phyloP scores from a whole-genome alignment of 2,113 vertebrate genomes.

The Panthera leo region DNA sequence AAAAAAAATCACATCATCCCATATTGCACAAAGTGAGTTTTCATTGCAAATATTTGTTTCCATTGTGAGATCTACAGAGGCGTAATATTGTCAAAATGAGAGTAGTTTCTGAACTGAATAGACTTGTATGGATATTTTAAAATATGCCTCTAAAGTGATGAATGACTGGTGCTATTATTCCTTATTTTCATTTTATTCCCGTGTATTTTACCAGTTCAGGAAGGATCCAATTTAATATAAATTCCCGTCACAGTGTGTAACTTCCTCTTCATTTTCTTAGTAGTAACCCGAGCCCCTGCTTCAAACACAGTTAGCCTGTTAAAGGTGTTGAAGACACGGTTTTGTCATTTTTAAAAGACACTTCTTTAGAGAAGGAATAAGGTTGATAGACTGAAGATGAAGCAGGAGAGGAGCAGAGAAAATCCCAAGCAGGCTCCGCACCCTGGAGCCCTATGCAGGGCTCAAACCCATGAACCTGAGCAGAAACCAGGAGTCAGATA shows the following conservation, averaged over 20 bases:
- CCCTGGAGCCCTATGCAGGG: no score
- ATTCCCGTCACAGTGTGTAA: background rate
- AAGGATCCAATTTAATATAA: slow-evolving; percentile 50
- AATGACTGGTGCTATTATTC: background rate
- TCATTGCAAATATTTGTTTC: slow-evolving; percentile 38
- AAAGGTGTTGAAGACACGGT: slow-evolving; percentile 14
- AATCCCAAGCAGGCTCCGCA: no score
- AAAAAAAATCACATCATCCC: background rate
- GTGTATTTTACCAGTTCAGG: slow-evolving; percentile 44
- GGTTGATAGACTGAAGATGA: background rate
- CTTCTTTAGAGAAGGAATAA: background rate
- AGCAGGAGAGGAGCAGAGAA: background rate
- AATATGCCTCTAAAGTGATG: slow-evolving; percentile 37
- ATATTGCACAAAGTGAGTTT: background rate
- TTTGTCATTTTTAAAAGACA: slow-evolving; percentile 52
- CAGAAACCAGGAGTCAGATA: no score
- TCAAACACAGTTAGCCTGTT: slow-evolving; percentile 2
- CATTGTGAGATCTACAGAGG: background rate
- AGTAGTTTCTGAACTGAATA: background rate
- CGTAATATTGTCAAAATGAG: slow-evolving; percentile 41
- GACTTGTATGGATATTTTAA: slow-evolving; percentile 46
- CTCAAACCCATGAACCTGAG: no score
- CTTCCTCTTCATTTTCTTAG: slow-evolving; percentile 25
- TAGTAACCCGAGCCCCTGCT: background rate
- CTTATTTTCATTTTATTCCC: slow-evolving; percentile 9